phyloP scores from a whole-genome alignment of 1,140 invertebrate genomes.

The Parasteatoda tepidariorum region DNA sequence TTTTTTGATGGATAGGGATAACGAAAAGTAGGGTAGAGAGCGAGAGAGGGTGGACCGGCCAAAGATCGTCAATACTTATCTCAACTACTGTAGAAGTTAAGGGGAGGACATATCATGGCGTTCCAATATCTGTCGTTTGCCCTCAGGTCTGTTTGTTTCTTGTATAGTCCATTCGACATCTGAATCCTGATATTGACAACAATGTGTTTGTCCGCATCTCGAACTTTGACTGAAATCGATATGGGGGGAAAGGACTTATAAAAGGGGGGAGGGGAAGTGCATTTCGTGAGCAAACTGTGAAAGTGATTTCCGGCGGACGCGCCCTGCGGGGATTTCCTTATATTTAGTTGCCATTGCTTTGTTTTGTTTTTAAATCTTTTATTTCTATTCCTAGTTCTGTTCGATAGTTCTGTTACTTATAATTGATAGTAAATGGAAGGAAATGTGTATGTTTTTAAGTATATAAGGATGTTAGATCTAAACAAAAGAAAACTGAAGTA shows the following conservation, averaged over 20 bases:
- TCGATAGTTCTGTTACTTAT: too few relatives aligned
- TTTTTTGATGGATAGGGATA: too few relatives aligned
- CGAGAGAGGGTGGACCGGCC: too few relatives aligned
- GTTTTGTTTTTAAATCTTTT: too few relatives aligned
- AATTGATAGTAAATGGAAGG: too few relatives aligned
- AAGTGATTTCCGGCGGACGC: not conserved
- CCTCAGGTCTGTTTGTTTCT: conserved; percentile 30
- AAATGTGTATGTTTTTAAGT: too few relatives aligned
- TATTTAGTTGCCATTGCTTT: not conserved
- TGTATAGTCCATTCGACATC: conserved; percentile 9
- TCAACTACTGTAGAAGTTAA: not conserved
- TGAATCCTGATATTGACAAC: conserved; percentile 36
- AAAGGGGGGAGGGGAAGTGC: not conserved
- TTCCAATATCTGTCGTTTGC: conserved; percentile 1
- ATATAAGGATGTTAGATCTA: too few relatives aligned
- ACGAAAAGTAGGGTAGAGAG: not conserved
- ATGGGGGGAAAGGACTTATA: not conserved
- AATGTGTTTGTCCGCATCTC: conserved; percentile 9
- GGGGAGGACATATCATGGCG: not conserved
- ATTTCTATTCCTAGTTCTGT: too few relatives aligned
- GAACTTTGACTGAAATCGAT: not conserved
- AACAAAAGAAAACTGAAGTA: too few relatives aligned
- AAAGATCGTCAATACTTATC: not conserved
- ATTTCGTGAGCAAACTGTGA: not conserved
- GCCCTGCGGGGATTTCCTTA: not conserved